phyloP scores from a whole-genome alignment of 2,113 vertebrate species.

The Pelodiscus sinensis region DNA sequence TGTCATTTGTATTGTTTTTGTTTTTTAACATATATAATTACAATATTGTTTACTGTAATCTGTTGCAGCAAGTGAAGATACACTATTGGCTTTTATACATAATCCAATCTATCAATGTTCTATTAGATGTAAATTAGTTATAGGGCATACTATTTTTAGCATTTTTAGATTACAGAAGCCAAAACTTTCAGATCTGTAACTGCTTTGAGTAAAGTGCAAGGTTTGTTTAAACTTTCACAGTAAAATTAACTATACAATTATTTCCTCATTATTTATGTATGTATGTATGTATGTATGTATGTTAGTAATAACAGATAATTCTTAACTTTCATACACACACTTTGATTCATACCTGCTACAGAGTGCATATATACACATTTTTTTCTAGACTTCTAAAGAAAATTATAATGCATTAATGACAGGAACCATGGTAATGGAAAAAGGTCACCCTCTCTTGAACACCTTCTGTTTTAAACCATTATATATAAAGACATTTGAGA shows the following conservation, averaged over 20 bases:
- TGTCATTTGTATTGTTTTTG: constrained; percentile 22
- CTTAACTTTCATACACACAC: constrained; percentile 80
- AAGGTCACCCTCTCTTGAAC: constrained; percentile 88
- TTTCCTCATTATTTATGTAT: constrained; percentile 50
- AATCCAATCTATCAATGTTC: constrained; percentile 54
- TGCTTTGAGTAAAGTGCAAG: constrained; percentile 71
- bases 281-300: neutral
- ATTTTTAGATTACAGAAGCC: constrained; percentile 60
- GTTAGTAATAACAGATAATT: constrained; percentile 78
- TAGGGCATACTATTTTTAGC: constrained; percentile 67
- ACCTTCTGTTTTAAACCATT: constrained; percentile 89
- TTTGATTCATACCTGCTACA: constrained; percentile 84
- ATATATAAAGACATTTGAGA: constrained; percentile 87
- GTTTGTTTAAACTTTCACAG: constrained; percentile 71
- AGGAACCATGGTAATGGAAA: constrained; percentile 90
- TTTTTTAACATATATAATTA: constrained; percentile 73
- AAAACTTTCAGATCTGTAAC: constrained; percentile 68
- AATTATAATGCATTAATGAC: constrained; percentile 91
- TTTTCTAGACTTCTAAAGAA: constrained; percentile 86
- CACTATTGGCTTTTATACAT: constrained; percentile 54
- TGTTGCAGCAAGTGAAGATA: constrained; percentile 36
- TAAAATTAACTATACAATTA: constrained; percentile 79
- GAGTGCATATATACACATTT: constrained; percentile 82
- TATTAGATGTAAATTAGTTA: constrained; percentile 69
- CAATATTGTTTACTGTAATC: constrained; percentile 67